Evolutionary conservation across 1,140 invertebrate species (phyloP), one percentile per base, ranked within the genome.

Genomic region (Callitettix versicolor): DNA sequence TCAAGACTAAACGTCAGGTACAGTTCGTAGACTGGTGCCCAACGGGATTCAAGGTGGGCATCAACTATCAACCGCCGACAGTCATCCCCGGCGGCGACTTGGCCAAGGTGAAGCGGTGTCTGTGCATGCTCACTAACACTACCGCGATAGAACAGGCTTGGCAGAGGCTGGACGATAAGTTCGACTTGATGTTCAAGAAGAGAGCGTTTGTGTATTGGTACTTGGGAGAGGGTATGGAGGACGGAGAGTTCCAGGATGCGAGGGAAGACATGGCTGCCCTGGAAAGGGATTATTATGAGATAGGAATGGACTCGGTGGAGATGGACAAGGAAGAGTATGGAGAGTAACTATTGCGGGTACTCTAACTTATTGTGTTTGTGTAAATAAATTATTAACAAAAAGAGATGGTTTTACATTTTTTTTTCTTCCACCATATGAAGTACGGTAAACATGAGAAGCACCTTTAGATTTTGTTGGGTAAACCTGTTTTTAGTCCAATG

Each of bases 101-200:
- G 65, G 84, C 75, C 64, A 86, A 76, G 76, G 85, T 77, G 56
- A 82, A 77, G 75, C 82, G 79, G 60, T 46, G 88, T 3, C 85
- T 91, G 4, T 91, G 88, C 69, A 88, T 91, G 86, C 70, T 92
- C 67, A 86, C 79, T 33, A 92, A 91, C 65, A 91, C 88, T 0
- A 91, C 88, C 0, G 81, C 82, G 24, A 90, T 90, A 63, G 84
- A 84, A 4, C 89, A 95, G 66, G 89, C 87, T 22, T 91, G 86
- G 86, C 80, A 81, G 33, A 77, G 84, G 64, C 75, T 82, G n/a
- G 76, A 82, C 64, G 75, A 79, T 60, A 82, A 82, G 62, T 80
- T 80, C 57, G 78, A 80, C 70, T 58, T 82, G 41, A 71, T 80
- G 79, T 81, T 79, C 58, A 75, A 77, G 30, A 82, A 82, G 63